Base-by-base conservation (phyloP, 92 coral and sea anemone genomes). In the Galaxea fascicularis region DNA sequence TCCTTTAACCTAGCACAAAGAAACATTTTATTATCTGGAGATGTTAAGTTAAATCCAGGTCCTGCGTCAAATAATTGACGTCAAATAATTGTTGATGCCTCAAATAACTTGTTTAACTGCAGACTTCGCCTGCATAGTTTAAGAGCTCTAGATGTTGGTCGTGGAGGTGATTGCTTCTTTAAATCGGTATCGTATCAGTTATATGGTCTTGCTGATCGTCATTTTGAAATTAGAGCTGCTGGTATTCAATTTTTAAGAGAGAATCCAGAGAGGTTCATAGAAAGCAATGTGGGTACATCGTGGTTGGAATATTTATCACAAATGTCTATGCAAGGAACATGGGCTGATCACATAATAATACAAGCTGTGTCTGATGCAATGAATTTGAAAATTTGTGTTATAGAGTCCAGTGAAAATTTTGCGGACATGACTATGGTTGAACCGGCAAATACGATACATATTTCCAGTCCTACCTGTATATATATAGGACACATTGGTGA, bases 201-300 rank as follows among this genome's bases (percentile, higher is more conserved):
- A 66, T 80, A 78, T 79, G 88, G 88, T 65, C 63, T 77, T 82
- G 31, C 88, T 74, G 62, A 57, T 73, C 84, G 76, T 82, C 91
- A 88, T 89, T 53, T 78, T 39, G 86, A 89, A 84, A 78, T 84
- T 10, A 78, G 89, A 73, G 82, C 83, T 41, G 59, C 77, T 29
- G 92, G 92, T 44, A 53, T 89, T 76, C 44, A 44, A 29, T 89
- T 77, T 78, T 83, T 89, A 58, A 77, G 60, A 64, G 76, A 89
- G 58, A 68, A 89, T 72, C 92, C 89, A 71, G 93, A 85, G 60
- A 63, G 87, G 14, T 89, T 89, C 75, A 89, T 89, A 35, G 92
- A 84, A 56, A 85, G 89, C 74, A 85, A 79, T 86, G 57, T 67
- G 53, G 86, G 80, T n/a, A 45, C 73, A 16, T 89, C 92, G 83